Percentiles rank a stretch among this genome's conserved stretches.
Evolutionary conservation across 2,113 vertebrate genomes (phyloP).

Genomic region (Hippocampus barbouri): DNA sequence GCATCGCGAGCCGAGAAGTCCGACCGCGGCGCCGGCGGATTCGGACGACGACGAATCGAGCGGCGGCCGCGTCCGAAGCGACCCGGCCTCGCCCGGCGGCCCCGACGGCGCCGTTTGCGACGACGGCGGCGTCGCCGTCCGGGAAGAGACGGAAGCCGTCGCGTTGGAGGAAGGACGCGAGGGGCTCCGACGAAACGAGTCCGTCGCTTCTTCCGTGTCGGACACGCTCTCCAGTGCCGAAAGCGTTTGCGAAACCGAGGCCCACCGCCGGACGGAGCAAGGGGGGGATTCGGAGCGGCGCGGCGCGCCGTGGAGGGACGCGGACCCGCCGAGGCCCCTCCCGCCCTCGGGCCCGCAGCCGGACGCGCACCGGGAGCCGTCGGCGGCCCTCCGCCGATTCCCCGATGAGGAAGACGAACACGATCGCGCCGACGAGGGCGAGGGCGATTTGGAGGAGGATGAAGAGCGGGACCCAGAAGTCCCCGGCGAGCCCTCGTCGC

Average conservation of each 20-base stretch:
- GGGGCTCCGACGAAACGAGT: slow-evolving; percentile 69
- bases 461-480: slow-evolving; percentile 23
- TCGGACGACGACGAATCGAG: slow-evolving; percentile 7
- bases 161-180: slow-evolving; percentile 47
- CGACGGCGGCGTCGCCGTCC: slow-evolving; percentile 30
- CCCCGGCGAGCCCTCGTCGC: slow-evolving; percentile 34
- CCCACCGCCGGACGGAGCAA: slow-evolving; percentile 42
- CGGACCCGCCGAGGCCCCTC: neutral
- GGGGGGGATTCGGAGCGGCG: slow-evolving; percentile 9
- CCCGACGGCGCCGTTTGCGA: slow-evolving; percentile 10
- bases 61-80: neutral
- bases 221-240: slow-evolving; percentile 70
- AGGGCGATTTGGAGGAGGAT: slow-evolving; percentile 26
- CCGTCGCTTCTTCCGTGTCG: slow-evolving; percentile 64
- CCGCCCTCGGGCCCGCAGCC: neutral
- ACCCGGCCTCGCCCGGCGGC: slow-evolving; percentile 20
- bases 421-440: slow-evolving; percentile 29
- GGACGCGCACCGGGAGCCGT: neutral
- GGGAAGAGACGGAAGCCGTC: slow-evolving; percentile 49
- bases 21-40: slow-evolving; percentile 33
- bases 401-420: slow-evolving; percentile 8
- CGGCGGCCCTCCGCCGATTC: neutral
- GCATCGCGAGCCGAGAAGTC: slow-evolving; percentile 45
- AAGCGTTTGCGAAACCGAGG: slow-evolving; percentile 69
- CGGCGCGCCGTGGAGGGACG: neutral